Evolutionary conservation across 2,113 vertebrate genomes (phyloP), one percentile per base, ranked within the genome.

Genomic region (Embiotoca jacksoni): DNA sequence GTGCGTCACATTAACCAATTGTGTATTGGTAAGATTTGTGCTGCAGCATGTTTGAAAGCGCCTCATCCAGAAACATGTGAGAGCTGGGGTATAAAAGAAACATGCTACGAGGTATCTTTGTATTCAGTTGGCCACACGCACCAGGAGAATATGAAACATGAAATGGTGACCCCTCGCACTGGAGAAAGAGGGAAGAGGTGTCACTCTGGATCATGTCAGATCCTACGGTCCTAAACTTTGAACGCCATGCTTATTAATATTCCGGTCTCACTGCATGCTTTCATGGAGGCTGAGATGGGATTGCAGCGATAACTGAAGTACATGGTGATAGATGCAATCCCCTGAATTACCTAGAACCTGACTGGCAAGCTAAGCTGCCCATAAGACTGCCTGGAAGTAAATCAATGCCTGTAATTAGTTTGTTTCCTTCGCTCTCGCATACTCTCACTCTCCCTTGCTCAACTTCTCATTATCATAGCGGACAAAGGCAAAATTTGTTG

Each of bases 261-360:
- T 93, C 91, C 81, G 82, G 79, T 91, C 89, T 91, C 80, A 88
- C 63, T 39, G 41, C 78, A 33, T 80, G 84, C 88, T 92, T 91
- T 91, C 85, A 78, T 78, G 85, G 88, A 91, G 88, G 83, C 87
- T 88, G 88, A 84, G 83, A 81, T 92, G 89, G 88, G 88, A 92
- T 92, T 90, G 85, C 87, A 63, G 88, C 44, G 81, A 92, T 92
- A 93, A 92, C 91, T 86, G 81, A 85, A 92, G 90, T 89, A 91
- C 85, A 91, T 75, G 87, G 79, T 82, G 59, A 84, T 69, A 84
- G 91, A 89, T 84, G 87, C 90, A 89, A 90, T 93, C 84, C 71
- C 36, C 85, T 74, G 86, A 94, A 92, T 94, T 94, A 93, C 92
- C 89, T 86, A 72, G 81, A 91, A 92, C 89, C 87, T 93, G 91